phyloP scores from a whole-genome alignment of 1,140 invertebrate genomes.

The Meloidogyne hapla region DNA sequence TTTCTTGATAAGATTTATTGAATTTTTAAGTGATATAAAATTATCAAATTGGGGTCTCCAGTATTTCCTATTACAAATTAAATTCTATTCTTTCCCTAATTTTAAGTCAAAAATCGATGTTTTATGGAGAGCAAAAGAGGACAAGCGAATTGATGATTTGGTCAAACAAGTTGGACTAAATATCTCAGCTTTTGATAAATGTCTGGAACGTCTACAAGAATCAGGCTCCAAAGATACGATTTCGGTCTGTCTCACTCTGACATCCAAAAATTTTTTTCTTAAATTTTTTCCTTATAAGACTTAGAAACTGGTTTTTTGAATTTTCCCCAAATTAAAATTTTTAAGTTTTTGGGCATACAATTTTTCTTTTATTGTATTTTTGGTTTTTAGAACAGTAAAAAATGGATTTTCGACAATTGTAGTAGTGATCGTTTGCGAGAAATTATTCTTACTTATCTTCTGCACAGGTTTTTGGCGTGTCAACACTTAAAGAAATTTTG shows the following conservation, averaged over 20 bases:
- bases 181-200: constrained; percentile 34
- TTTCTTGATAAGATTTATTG: too few species aligned
- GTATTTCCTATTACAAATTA: neutral
- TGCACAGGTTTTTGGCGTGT: constrained; percentile 41
- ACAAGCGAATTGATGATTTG: constrained; percentile 44
- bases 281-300: constrained; percentile 8
- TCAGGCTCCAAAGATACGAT: constrained; percentile 56
- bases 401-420: constrained; percentile 61
- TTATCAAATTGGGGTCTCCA: too few species aligned
- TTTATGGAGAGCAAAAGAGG: constrained; percentile 33
- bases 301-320: constrained; percentile 18
- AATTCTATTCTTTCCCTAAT: neutral
- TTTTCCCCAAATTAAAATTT: constrained; percentile 1
- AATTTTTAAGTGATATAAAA: too few species aligned
- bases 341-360: constrained; percentile 1
- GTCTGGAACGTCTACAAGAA: constrained; percentile 44
- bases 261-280: constrained; percentile 10
- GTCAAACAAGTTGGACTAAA: constrained; percentile 52
- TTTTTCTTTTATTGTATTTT: constrained; percentile 7
- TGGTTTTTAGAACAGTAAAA: constrained; percentile 53
- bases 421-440: constrained; percentile 53
- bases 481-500: constrained; percentile 23
- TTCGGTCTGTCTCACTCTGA: constrained; percentile 40
- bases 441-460: constrained; percentile 52
- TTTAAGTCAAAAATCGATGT: constrained; percentile 49